Evolutionary conservation across 2,797 vertebrate species (phyloP).

Genomic region (Enteromius anoplus): DNA sequence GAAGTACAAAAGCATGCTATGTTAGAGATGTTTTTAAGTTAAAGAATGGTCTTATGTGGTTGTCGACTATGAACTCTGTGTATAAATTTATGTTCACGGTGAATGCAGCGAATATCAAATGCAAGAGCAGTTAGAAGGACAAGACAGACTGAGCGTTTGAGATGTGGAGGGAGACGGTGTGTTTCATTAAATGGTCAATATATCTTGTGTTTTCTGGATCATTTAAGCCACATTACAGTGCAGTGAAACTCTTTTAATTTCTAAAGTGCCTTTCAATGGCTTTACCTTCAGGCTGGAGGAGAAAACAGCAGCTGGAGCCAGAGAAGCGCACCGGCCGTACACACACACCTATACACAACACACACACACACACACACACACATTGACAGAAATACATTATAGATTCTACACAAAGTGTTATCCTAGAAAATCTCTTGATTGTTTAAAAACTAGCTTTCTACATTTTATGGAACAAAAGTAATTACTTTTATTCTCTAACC

Average conservation of each 20-base stretch:
- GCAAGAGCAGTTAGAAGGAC: conserved; percentile 25
- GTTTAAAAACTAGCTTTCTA: background rate
- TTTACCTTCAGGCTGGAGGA: conserved; percentile 71
- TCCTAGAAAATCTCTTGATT: background rate
- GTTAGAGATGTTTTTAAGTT: background rate
- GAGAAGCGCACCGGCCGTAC: conserved; percentile 16
- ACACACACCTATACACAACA: conserved; percentile 44
- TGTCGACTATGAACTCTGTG: background rate
- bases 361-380: conserved; percentile 62
- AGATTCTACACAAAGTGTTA: background rate
- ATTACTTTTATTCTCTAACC: no score
- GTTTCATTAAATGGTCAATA: conserved; percentile 88
- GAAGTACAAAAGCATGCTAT: background rate
- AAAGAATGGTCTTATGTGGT: background rate
- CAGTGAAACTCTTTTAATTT: conserved; percentile 83
- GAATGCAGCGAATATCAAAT: background rate
- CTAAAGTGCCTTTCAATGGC: conserved; percentile 83
- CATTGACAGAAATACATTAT: background rate
- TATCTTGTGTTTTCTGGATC: conserved; percentile 88
- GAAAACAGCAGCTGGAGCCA: conserved; percentile 57
- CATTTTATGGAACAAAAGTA: background rate
- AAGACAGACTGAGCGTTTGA: conserved; percentile 28
- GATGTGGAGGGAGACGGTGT: conserved; percentile 47
- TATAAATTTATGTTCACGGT: background rate
- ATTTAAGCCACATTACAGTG: conserved; percentile 87